A percentile compares a stretch with the other conserved stretches of the same genome.
Conservation (phyloP, 2,888 invertebrate genomes). For the Hirudinaria manillensis region DNA sequence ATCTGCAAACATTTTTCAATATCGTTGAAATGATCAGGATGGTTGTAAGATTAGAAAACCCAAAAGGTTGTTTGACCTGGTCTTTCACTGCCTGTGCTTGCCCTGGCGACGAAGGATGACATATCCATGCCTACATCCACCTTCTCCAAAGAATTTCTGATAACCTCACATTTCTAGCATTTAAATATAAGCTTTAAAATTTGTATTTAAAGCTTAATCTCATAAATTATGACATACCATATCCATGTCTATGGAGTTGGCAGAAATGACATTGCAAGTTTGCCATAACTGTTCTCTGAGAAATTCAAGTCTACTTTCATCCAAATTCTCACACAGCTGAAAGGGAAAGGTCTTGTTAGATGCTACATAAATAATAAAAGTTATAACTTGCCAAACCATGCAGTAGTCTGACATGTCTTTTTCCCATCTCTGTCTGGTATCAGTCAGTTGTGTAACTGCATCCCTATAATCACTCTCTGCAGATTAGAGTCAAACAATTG, state of each 20-base stretch:
- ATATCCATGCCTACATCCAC: slow-evolving; percentile 29
- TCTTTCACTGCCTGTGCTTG: slow-evolving; percentile 28
- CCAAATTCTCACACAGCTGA: slow-evolving; percentile 31
- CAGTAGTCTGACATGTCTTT: slow-evolving; percentile 30
- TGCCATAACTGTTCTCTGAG: slow-evolving; percentile 31
- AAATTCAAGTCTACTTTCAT: slow-evolving; percentile 30
- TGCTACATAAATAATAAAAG: background rate
- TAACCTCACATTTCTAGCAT: slow-evolving; percentile 27
- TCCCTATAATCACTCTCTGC: slow-evolving; percentile 29
- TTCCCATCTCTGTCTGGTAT: slow-evolving; percentile 26
- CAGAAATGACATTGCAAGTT: slow-evolving; percentile 28
- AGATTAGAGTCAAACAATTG: no score
- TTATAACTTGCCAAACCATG: slow-evolving; percentile 11
- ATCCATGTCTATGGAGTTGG: slow-evolving; percentile 30
- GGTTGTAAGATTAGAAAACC: no score
- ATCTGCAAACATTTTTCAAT: no score
- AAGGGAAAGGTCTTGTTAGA: background rate
- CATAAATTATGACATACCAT: slow-evolving; percentile 11
- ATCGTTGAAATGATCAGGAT: no score
- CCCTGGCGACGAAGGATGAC: slow-evolving; percentile 22
- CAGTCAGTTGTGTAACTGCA: slow-evolving; percentile 25
- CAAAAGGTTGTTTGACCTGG: slow-evolving; percentile 24
- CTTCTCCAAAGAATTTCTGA: slow-evolving; percentile 30
- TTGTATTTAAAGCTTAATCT: no score
- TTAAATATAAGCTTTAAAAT: background rate